These are phyloP conservation scores for Hylaea fasciaria DNA, from an alignment of 2,888 invertebrate species.

Conservation along the genomic window DNA sequence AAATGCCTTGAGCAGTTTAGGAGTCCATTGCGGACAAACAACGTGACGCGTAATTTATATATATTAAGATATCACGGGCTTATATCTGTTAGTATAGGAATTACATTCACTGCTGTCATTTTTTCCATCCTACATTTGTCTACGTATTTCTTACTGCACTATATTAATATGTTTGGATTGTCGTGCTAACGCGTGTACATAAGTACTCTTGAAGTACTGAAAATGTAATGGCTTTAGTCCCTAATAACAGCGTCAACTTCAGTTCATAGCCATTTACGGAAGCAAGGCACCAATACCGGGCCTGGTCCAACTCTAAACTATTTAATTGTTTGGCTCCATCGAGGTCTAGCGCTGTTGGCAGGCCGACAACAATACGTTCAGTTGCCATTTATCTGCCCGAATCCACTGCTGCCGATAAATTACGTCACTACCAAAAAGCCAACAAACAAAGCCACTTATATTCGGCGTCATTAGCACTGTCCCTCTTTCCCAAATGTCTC, in stretches of 20 bases:
- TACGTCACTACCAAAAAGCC: conserved; percentile 60
- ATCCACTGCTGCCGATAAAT: conserved; percentile 60
- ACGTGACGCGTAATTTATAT: too few relatives aligned
- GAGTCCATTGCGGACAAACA: too few relatives aligned
- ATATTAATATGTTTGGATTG: too few relatives aligned
- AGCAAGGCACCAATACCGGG: conserved; percentile 11
- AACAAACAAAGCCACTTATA: conserved; percentile 66
- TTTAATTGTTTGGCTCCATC: conserved; percentile 25
- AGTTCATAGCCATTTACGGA: neutral
- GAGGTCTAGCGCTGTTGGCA: conserved; percentile 32
- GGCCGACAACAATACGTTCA: conserved; percentile 38
- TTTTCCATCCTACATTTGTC: too few relatives aligned
- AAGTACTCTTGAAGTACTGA: too few relatives aligned
- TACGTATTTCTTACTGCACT: too few relatives aligned
- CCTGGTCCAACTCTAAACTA: conserved; percentile 33
- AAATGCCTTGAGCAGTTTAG: too few relatives aligned
- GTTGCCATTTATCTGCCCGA: conserved; percentile 55
- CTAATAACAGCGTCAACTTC: conserved; percentile 1
- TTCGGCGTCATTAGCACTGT: conserved; percentile 52
- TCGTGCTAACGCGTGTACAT: too few relatives aligned
- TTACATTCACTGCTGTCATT: too few relatives aligned
- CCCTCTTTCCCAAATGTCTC: conserved; percentile 37
- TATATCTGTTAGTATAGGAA: too few relatives aligned
- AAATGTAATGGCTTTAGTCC: neutral
- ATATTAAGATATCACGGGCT: too few relatives aligned